Base-by-base conservation (phyloP, 2,888 invertebrate genomes). In the Sarcophaga rosellei region DNA sequence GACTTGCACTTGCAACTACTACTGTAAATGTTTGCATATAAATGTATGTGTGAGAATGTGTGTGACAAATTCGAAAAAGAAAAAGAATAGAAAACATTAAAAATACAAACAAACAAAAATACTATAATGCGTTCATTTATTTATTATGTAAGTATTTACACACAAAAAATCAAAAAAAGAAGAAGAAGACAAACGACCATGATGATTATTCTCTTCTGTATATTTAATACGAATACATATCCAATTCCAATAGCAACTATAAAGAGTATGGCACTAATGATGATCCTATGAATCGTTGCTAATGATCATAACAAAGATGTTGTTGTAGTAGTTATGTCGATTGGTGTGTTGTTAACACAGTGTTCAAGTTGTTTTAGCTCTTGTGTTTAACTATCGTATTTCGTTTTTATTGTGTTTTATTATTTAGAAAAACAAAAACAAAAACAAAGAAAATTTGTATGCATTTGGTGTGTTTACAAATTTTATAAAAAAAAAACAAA, bases 1-100 rank as follows among this genome's bases (percentile, higher is more conserved):
- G 80, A 73, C 79, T 80, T 86, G 83, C 80, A 81, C 81, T 82
- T 82, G 85, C 82, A 66, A 69, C 73, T 72, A 61, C n/a, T n/a
- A 80, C 61, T 76, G 75, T n/a, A n/a, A n/a, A n/a, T 65, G 17
- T 15, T 53, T 17, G 15, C 53, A 15, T 12, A 53, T 0, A 53
- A 4, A 53, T 53, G 15, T 47, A 47, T 53, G 53, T 53, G 15
- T 53, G 53, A 53, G 53, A 2, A 3, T 17, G 15, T 35, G 35
- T 35, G 17, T 17, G 17, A 53, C 17, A 53, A 53, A 23, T 63
- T 63, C 21, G 25, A 23, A 6, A 21, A 23, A 12, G 17, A 63
- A 63, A 11, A 25, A 3, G 4, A 25, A n/a, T n/a, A n/a, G n/a
- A n/a, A n/a, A n/a, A n/a, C n/a, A n/a, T n/a, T 25, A 25, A 25